Evolutionary conservation across 1,140 invertebrate genomes (phyloP).

Genomic region (Dinoponera quadriceps): DNA sequence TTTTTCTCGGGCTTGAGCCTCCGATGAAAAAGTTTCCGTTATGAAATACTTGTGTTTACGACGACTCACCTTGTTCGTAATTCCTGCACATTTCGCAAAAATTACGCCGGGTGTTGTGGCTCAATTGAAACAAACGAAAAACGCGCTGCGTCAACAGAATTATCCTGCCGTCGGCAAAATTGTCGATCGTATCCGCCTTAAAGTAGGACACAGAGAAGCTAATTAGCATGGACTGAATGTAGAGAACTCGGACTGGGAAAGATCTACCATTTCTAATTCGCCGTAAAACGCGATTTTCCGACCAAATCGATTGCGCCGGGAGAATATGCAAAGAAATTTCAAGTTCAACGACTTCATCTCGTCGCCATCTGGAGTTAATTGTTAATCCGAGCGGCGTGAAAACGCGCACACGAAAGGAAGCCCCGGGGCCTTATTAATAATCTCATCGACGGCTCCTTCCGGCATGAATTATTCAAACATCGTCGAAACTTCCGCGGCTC

Average conservation of each 20-base stretch:
- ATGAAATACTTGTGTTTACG: too few relatives aligned
- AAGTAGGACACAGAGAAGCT: neutral
- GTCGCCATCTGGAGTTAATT: neutral
- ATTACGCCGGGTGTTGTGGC: neutral
- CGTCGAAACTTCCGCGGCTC: neutral
- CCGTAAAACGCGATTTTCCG: neutral
- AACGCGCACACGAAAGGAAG: neutral
- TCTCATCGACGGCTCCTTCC: neutral
- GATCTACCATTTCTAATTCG: neutral
- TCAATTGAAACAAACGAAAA: neutral
- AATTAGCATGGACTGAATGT: neutral
- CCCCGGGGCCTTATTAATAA: conserved; percentile 4
- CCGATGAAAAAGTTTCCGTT: neutral
- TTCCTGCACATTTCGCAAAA: neutral
- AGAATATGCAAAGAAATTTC: neutral
- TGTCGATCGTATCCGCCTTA: neutral
- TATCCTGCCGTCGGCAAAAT: conserved; percentile 32
- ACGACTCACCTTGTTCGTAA: too few relatives aligned
- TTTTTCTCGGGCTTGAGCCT: too few relatives aligned
- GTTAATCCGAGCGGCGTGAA: conserved; percentile 1
- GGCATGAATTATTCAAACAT: conserved; percentile 31
- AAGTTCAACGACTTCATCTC: conserved; percentile 31
- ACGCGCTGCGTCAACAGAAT: conserved; percentile 12
- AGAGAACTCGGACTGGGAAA: neutral
- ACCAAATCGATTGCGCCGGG: neutral